Conservation (phyloP, 2,113 vertebrate species). For the Panthera uncia region DNA sequence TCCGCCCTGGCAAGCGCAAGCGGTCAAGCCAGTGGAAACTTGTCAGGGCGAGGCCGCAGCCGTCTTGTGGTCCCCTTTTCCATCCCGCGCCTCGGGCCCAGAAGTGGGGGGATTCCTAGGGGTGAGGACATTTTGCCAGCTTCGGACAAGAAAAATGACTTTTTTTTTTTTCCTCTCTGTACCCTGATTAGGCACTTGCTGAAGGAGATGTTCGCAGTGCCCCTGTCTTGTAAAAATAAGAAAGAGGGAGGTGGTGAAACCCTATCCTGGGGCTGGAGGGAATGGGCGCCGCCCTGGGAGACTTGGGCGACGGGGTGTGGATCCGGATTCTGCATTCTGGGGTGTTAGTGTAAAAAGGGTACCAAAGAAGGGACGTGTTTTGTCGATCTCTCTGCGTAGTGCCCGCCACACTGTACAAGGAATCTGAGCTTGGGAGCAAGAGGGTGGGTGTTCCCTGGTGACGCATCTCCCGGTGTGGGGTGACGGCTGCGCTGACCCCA, state of each 20-base stretch:
- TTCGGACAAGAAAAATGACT: neutral
- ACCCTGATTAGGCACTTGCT: neutral
- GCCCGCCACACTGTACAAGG: neutral
- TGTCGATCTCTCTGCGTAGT: neutral
- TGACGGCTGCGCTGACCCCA: neutral
- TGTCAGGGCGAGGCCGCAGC: constrained; percentile 18
- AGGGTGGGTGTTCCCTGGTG: neutral
- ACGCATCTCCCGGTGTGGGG: neutral
- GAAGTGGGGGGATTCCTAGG: rapidly evolving
- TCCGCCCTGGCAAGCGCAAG: too few relatives aligned
- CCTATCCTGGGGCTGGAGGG: neutral
- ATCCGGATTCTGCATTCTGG: neutral
- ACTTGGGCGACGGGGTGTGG: neutral
- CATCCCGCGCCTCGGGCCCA: neutral
- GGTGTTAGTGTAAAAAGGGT: neutral
- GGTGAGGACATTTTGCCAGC: neutral
- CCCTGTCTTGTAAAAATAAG: neutral
- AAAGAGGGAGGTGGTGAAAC: neutral
- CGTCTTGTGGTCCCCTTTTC: neutral
- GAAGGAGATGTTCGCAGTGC: neutral
- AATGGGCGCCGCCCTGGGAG: neutral
- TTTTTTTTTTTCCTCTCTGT: neutral
- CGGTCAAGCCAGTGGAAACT: neutral
- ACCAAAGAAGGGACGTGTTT: neutral
- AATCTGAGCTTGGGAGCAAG: neutral